Conservation (phyloP, 2,888 invertebrate species). For the Agonopterix subpropinquella region DNA sequence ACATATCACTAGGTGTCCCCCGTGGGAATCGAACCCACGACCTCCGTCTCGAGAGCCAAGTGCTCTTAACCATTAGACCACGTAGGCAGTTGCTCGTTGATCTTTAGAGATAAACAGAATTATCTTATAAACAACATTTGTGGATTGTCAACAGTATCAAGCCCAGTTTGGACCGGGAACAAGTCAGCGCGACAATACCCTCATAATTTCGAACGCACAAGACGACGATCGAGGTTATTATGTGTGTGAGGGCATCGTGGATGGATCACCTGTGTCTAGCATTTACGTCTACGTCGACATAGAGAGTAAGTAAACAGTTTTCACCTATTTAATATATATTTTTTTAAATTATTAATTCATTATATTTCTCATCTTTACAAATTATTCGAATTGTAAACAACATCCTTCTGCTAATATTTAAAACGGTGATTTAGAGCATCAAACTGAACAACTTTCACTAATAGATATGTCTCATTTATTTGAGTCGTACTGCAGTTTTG, state of each 20-base stretch:
- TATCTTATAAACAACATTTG: constrained; percentile 1
- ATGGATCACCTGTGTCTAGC: constrained; percentile 75
- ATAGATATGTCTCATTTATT: too few relatives aligned
- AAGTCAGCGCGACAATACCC: constrained; percentile 78
- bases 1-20: too few relatives aligned
- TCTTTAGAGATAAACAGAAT: too few relatives aligned
- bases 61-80: too few relatives aligned
- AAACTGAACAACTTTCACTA: too few relatives aligned
- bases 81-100: too few relatives aligned
- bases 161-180: constrained; percentile 74
- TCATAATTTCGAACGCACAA: constrained; percentile 81
- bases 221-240: constrained; percentile 89
- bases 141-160: constrained; percentile 35
- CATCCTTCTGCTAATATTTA: too few relatives aligned
- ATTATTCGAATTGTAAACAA: not conserved
- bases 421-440: too few relatives aligned
- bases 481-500: too few relatives aligned
- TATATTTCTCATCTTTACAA: too few relatives aligned
- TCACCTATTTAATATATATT: not conserved
- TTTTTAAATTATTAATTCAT: not conserved
- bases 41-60: too few relatives aligned
- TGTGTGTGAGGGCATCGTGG: constrained; percentile 82
- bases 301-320: constrained; percentile 79
- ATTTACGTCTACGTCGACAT: constrained; percentile 87
- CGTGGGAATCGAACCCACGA: too few relatives aligned